Percentiles rank a stretch among this genome's conserved stretches.
These are phyloP conservation scores for Drosophila willistoni DNA, from an alignment of 1,140 invertebrate species.

Conservation along the genomic window DNA sequence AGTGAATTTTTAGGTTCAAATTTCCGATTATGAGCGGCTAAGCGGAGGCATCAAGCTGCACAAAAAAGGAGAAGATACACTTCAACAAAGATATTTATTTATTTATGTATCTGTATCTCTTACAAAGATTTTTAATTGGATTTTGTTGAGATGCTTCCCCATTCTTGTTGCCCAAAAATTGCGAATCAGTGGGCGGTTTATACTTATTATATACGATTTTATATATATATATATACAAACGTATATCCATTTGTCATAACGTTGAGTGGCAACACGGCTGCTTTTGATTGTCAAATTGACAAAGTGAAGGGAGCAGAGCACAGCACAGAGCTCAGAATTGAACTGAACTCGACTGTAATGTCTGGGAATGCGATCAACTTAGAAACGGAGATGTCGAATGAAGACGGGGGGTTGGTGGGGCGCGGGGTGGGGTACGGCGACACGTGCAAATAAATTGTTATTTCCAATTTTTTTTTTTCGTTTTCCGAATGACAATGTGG, in stretches of 20 bases:
- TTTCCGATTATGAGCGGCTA: neutral
- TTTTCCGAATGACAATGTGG: constrained; percentile 7
- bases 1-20: constrained; percentile 13
- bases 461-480: neutral
- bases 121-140: constrained; percentile 28
- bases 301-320: constrained; percentile 17
- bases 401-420: neutral
- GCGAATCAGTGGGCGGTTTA: constrained; percentile 11
- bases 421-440: no score
- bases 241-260: constrained; percentile 9
- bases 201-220: constrained; percentile 1
- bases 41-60: constrained; percentile 13
- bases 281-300: constrained; percentile 19
- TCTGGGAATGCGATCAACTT: constrained; percentile 13
- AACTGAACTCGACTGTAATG: constrained; percentile 5
- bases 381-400: neutral
- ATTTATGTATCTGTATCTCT: constrained; percentile 20
- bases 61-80: constrained; percentile 21
- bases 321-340: neutral
- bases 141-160: constrained; percentile 22
- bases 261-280: constrained; percentile 14
- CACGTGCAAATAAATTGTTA: constrained; percentile 17
- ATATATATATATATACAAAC: neutral
- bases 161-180: constrained; percentile 15
- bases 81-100: constrained; percentile 23